phyloP scores from a whole-genome alignment of 2,113 vertebrate genomes.

The Kryptolebias marmoratus region DNA sequence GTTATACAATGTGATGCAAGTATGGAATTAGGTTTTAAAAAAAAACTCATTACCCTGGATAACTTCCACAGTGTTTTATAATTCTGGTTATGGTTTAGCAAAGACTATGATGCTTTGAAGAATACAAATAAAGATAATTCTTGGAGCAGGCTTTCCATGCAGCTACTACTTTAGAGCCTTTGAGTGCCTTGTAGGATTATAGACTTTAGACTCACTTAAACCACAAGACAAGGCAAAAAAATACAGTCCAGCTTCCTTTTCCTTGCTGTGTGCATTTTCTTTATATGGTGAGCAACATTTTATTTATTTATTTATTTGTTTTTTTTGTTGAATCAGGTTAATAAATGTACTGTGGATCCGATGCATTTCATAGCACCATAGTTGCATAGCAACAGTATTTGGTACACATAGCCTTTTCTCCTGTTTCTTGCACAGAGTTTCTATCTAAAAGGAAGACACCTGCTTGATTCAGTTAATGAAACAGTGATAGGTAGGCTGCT shows the following conservation, averaged over 20 bases:
- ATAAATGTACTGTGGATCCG: conserved; percentile 23
- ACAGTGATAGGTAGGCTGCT: conserved; percentile 34
- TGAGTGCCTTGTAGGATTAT: conserved; percentile 6
- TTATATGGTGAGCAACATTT: conserved; percentile 28
- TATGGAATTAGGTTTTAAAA: not conserved
- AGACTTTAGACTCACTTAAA: conserved; percentile 15
- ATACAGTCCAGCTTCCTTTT: not conserved
- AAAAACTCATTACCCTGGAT: no score
- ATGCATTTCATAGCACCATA: conserved; percentile 15
- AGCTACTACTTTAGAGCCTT: conserved; percentile 1
- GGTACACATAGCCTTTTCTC: conserved; percentile 8
- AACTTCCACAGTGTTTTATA: not conserved
- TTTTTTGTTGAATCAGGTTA: conserved; percentile 18
- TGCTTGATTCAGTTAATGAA: conserved; percentile 23
- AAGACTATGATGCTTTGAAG: not conserved
- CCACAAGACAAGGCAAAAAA: conserved; percentile 8
- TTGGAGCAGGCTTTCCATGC: not conserved
- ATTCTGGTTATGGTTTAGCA: not conserved
- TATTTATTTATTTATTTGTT: not conserved
- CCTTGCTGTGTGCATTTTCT: conserved; percentile 19
- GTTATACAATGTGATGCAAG: not conserved
- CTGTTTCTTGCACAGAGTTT: conserved; percentile 11
- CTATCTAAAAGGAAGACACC: conserved; percentile 12
- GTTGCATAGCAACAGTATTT: conserved; percentile 57
- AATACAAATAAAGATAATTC: not conserved